Conservation (phyloP, 2,113 vertebrate genomes). For the Pelodiscus sinensis region DNA sequence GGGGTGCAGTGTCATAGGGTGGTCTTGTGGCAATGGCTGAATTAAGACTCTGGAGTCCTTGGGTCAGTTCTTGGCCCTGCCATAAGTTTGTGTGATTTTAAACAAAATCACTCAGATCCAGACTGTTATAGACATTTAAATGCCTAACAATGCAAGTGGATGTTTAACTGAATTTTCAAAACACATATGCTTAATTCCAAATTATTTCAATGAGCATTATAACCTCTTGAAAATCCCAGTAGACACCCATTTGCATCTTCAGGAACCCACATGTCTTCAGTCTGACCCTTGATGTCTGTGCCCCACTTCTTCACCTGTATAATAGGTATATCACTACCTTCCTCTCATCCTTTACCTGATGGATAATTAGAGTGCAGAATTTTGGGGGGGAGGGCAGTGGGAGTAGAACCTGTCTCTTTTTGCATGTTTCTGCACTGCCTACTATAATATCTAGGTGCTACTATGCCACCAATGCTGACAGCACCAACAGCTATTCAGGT, state of each 20-base stretch:
- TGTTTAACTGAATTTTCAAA: background rate
- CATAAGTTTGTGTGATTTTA: background rate
- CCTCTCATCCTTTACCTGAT: background rate
- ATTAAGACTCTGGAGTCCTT: background rate
- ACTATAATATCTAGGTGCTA: background rate
- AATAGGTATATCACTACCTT: background rate
- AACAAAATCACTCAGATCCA: background rate
- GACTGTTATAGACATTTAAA: background rate
- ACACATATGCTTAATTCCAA: background rate
- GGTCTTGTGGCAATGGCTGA: background rate
- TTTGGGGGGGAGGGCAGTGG: background rate
- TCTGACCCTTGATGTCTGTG: background rate
- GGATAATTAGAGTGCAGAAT: background rate
- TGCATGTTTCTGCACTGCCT: background rate
- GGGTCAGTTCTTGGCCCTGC: too few relatives aligned
- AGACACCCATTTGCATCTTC: background rate
- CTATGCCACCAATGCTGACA: background rate
- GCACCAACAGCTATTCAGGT: background rate
- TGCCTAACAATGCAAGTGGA: background rate
- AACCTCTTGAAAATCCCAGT: constrained; percentile 7
- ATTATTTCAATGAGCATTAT: background rate
- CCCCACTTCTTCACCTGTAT: background rate
- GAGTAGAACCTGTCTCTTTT: background rate
- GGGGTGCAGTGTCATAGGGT: too few relatives aligned
- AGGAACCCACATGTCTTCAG: background rate